Percentiles rank a stretch among this genome's conserved stretches.
These are phyloP conservation scores for Cricetomys ansorgei DNA, from an alignment of 2,113 vertebrate species.

Conservation along the genomic window DNA sequence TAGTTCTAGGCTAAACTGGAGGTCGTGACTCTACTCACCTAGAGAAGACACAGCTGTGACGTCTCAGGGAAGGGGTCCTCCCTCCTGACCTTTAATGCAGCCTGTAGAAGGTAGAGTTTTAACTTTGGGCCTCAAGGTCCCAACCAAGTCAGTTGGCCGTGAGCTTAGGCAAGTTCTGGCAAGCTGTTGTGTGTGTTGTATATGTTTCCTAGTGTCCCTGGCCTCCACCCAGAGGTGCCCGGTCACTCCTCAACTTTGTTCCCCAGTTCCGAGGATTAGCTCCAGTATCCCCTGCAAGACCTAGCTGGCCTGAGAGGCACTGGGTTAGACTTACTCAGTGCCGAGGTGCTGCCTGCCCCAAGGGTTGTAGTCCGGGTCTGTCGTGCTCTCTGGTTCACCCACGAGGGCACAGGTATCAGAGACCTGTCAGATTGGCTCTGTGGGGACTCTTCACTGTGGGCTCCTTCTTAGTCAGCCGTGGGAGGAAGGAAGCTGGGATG, in stretches of 20 bases:
- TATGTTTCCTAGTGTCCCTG: neutral
- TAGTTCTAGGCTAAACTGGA: neutral
- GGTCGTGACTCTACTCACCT: too few relatives aligned
- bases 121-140: neutral
- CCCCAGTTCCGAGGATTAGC: neutral
- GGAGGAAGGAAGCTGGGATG: neutral
- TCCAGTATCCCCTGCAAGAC: neutral
- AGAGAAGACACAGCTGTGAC: neutral
- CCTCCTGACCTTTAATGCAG: neutral
- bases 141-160: neutral
- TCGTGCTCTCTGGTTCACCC: neutral
- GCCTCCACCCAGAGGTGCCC: neutral
- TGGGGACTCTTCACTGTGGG: neutral
- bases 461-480: neutral
- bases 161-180: neutral
- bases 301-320: neutral
- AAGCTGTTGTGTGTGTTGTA: rapidly evolving
- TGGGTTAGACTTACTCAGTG: neutral
- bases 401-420: neutral
- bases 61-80: neutral
- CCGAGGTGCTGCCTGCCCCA: neutral
- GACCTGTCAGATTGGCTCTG: too few relatives aligned
- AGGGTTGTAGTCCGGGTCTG: neutral
- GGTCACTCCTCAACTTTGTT: rapidly evolving
- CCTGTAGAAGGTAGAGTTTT: neutral